These are phyloP conservation scores for Capricornis sumatraensis DNA, from an alignment of 2,113 vertebrate genomes.

Conservation along the genomic window DNA sequence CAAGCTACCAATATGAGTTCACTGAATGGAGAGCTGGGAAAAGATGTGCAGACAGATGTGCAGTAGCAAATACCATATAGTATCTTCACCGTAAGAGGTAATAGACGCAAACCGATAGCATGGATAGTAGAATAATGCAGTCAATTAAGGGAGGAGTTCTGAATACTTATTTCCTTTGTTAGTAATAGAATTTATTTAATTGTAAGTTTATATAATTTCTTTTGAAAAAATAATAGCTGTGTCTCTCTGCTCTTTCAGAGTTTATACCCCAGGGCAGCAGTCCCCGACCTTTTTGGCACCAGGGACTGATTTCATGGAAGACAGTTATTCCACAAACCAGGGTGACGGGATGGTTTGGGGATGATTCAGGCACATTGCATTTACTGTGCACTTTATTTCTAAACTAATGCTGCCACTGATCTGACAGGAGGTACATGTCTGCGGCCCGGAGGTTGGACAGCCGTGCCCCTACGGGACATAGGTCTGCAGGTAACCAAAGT, in stretches of 20 bases:
- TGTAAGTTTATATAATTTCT: background rate
- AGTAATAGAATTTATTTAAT: background rate
- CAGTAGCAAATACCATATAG: fast-evolving
- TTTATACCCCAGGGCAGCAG: background rate
- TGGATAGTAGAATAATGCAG: background rate
- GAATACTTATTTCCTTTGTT: background rate
- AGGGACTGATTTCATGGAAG: background rate
- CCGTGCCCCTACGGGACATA: fast-evolving
- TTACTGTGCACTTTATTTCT: background rate
- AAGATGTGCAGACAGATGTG: background rate
- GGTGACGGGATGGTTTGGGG: background rate
- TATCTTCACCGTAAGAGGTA: background rate
- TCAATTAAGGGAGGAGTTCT: background rate
- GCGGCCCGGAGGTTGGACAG: background rate
- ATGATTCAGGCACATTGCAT: background rate
- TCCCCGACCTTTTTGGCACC: background rate
- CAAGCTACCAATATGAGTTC: background rate
- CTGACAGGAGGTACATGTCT: background rate
- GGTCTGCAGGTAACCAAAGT: background rate
- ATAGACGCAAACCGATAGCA: background rate
- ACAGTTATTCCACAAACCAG: background rate
- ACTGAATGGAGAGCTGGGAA: background rate
- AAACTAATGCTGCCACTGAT: background rate
- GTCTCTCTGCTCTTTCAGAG: background rate
- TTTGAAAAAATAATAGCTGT: background rate